phyloP scores from a whole-genome alignment of 2,797 vertebrate species.

The Rhodeus uyekii region DNA sequence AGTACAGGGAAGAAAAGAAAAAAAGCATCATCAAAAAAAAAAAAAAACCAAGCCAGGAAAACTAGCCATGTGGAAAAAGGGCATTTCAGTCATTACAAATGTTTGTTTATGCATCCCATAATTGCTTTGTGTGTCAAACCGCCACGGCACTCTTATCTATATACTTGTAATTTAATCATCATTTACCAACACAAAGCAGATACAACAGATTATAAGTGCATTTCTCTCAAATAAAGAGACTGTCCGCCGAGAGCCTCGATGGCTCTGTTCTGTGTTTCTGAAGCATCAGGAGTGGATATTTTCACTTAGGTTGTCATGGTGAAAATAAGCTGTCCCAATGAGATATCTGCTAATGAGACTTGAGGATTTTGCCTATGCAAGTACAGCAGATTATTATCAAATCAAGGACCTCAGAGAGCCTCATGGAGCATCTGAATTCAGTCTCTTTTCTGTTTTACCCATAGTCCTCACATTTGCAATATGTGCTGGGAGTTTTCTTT shows the following conservation, averaged over 20 bases:
- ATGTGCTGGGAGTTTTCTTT: not conserved
- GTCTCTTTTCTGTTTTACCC: slow-evolving; percentile 17
- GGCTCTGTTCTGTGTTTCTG: slow-evolving; percentile 17
- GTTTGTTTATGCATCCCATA: slow-evolving; percentile 24
- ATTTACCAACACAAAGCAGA: slow-evolving; percentile 11
- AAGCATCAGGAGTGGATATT: slow-evolving; percentile 22
- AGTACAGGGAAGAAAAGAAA: slow-evolving; percentile 1
- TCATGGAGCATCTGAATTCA: slow-evolving; percentile 7
- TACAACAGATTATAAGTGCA: slow-evolving; percentile 7
- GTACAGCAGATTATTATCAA: slow-evolving; percentile 51
- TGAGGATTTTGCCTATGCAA: slow-evolving; percentile 55
- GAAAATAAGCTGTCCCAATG: slow-evolving; percentile 46
- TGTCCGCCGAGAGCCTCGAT: not conserved
- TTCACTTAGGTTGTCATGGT: slow-evolving; percentile 32
- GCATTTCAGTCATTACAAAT: slow-evolving; percentile 24
- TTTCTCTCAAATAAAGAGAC: slow-evolving; percentile 13
- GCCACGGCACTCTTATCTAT: not conserved
- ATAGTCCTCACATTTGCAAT: slow-evolving; percentile 15
- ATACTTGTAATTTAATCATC: slow-evolving; percentile 16
- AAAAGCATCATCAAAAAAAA: not conserved
- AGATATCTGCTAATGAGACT: slow-evolving; percentile 49
- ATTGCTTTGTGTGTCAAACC: slow-evolving; percentile 28
- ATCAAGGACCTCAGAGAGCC: slow-evolving; percentile 31
- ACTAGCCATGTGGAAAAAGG: slow-evolving; percentile 24
- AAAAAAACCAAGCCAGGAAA: not conserved